Evolutionary conservation across 2,113 vertebrate species (phyloP), one percentile per base, ranked within the genome.

Genomic region (Petroica traversi): DNA sequence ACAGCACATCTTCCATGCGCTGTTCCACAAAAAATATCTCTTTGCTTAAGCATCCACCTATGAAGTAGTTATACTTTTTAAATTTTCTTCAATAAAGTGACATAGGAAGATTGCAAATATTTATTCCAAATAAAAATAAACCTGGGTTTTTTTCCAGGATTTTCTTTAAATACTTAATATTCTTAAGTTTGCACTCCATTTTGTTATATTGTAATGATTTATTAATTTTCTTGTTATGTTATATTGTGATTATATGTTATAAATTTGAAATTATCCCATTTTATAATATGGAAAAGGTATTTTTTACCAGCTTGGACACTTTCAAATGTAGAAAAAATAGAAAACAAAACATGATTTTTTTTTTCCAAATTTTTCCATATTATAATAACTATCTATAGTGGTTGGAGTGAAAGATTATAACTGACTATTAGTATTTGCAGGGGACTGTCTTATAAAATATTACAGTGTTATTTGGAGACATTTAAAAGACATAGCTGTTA

Each of bases 1-100:
- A 5, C 0, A 2, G 24, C 8, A 7, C 9, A 10, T 55, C 11
- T 81, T 80, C 22, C 11, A 40, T 3, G 25, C 29, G 5, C 6
- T 38, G 5, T 46, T 79, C 20, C 34, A 59, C 16, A 14, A 9
- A 38, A 17, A 43, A 73, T 5, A 36, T 17, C 4, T 36, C 33
- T 13, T 85, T 6, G 33, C 22, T 66, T 80, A 36, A n/a, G 8
- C 12, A 48, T 41, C 14, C 43, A 22, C 5, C 20, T 57, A 48
- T 2, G 5, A 49, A 8, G 36, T 22, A 85, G 46, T 48, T 19
- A 55, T 69, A 11, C 1, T 8, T 31, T 73, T 54, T 36, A 1
- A 1, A 51, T 67, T 85, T 80, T 73, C 25, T 69, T 77, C 15
- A 48, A 8, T 57, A 10, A 77, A 68, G 10, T 55, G 10, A 26